Conservation (phyloP, 2,113 vertebrate genomes). For the Pelusios castaneus region DNA sequence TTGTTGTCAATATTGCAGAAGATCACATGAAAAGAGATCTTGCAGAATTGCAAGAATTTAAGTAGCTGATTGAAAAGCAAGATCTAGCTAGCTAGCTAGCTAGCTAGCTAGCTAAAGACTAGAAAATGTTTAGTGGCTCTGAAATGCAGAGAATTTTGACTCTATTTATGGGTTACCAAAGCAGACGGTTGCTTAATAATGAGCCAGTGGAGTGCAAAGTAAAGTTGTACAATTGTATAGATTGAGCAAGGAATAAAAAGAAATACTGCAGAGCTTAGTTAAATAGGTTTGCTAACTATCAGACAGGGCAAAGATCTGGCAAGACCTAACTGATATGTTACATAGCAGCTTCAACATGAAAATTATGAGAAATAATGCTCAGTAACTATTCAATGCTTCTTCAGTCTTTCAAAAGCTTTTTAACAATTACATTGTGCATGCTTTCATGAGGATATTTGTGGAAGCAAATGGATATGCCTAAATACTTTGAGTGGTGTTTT, state of each 20-base stretch:
- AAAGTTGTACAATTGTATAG: background rate
- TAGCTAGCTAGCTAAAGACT: background rate
- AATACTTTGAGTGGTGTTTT: background rate
- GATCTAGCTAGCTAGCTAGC: background rate
- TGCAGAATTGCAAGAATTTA: background rate
- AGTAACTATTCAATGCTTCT: background rate
- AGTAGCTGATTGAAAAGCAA: background rate
- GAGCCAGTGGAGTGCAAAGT: background rate
- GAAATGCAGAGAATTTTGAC: background rate
- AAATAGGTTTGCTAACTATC: background rate
- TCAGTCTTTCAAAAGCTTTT: background rate
- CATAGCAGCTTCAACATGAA: background rate
- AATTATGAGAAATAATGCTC: background rate
- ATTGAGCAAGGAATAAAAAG: background rate
- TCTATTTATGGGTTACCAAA: background rate
- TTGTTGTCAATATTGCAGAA: conserved; percentile 37
- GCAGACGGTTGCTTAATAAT: background rate
- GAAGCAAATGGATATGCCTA: background rate
- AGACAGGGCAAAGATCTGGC: background rate
- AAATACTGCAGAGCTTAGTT: background rate
- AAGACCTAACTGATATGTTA: background rate
- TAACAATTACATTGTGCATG: background rate
- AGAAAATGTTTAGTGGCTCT: background rate
- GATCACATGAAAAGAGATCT: conserved; percentile 29
- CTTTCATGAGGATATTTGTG: background rate